phyloP scores from a whole-genome alignment of 2,888 invertebrate genomes.

The Andricus quercusramuli region DNA sequence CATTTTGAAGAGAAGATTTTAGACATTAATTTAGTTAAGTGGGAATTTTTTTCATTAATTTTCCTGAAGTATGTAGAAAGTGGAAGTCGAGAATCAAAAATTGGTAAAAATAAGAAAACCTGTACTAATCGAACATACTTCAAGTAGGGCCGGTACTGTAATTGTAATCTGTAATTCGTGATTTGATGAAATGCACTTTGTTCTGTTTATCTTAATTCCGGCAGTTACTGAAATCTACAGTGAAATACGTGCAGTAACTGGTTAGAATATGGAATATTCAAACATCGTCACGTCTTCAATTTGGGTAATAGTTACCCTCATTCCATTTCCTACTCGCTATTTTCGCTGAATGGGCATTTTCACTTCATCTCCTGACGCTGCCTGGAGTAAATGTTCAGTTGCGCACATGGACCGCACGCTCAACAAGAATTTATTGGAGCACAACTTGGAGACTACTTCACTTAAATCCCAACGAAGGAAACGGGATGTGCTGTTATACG shows the following conservation, averaged over 20 bases:
- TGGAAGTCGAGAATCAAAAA: too few relatives aligned
- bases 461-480: constrained; percentile 41
- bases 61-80: too few relatives aligned
- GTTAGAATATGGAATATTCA: constrained; percentile 33
- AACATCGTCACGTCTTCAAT: constrained; percentile 39
- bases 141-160: too few relatives aligned
- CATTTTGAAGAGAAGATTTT: too few relatives aligned
- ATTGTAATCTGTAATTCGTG: neutral
- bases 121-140: too few relatives aligned
- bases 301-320: constrained; percentile 38
- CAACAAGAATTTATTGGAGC: constrained; percentile 41
- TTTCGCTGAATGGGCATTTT: constrained; percentile 40
- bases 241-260: neutral
- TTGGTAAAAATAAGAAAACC: too few relatives aligned
- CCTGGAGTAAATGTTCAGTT: constrained; percentile 39
- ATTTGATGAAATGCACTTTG: constrained; percentile 10
- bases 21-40: too few relatives aligned
- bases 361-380: constrained; percentile 41
- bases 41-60: too few relatives aligned
- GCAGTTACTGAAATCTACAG: neutral
- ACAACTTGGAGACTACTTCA: constrained; percentile 41
- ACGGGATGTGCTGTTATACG: constrained; percentile 42
- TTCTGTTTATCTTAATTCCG: constrained; percentile 19
- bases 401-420: constrained; percentile 40
- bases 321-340: constrained; percentile 23